Percentiles rank a stretch among this genome's conserved stretches.
These are phyloP conservation scores for Sclerurus mexicanus DNA, from an alignment of 2,113 vertebrate genomes.

Conservation along the genomic window DNA sequence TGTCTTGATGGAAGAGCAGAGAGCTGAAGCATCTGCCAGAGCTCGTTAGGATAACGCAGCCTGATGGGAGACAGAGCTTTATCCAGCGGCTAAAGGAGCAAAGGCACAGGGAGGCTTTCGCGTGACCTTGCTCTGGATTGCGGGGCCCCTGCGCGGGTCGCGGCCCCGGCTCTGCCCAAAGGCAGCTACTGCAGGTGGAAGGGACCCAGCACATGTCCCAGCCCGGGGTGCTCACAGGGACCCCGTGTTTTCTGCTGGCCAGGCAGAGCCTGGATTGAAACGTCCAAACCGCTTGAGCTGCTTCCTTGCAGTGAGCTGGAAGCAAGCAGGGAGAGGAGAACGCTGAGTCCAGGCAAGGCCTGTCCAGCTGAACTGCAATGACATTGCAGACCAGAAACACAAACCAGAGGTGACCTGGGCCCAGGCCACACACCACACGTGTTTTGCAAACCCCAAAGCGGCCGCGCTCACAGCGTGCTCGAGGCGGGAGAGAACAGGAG, in stretches of 20 bases:
- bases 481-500: neutral
- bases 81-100: neutral
- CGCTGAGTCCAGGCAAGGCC: neutral
- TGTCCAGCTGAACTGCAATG: neutral
- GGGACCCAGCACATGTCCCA: rapidly evolving
- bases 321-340: neutral
- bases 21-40: conserved; percentile 31
- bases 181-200: neutral
- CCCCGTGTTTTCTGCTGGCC: neutral
- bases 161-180: neutral
- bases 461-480: neutral
- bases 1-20: neutral
- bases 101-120: neutral
- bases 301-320: neutral
- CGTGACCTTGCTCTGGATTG: conserved; percentile 8
- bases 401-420: neutral
- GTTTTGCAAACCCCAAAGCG: neutral
- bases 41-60: conserved; percentile 48
- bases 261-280: neutral
- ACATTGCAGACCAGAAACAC: neutral
- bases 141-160: neutral
- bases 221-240: rapidly evolving
- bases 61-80: conserved; percentile 24
- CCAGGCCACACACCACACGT: rapidly evolving
- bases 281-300: rapidly evolving